Evolutionary conservation across 1,140 invertebrate species (phyloP), one percentile per base, ranked within the genome.

Genomic region (Reticulitermes speratus): DNA sequence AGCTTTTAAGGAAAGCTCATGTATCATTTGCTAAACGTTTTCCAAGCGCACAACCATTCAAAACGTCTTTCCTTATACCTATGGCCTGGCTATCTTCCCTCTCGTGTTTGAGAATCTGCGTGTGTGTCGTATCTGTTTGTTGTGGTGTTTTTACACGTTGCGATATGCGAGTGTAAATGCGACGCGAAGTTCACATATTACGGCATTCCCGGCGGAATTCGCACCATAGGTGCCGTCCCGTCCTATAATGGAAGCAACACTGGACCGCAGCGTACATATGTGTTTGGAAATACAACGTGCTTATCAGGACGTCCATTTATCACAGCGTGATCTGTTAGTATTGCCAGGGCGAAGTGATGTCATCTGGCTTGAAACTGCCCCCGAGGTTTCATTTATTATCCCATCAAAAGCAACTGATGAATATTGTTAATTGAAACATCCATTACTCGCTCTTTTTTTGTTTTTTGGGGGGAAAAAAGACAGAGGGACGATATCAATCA

Each of bases 381-480:
- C n/a, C 65, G 65, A 75, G 65, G 25, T 75, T 75, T 30, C 65
- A 75, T 75, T 75, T 75, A 75, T 75, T 75, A 75, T 75, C 25
- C 65, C 65, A 75, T 75, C 65, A 75, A 14, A 75, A n/a, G 25
- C 65, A 75, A 75, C 65, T 75, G 65, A 75, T 75, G 65, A 75
- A 75, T 75, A 75, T 75, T 75, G 65, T 75, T 75, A 75, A 75
- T 75, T 75, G 25, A 75, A 75, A 75, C 65, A 75, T n/a, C 65
- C 65, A 75, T 75, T 75, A 75, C 65, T 75, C 65, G 52, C 52
- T 55, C 52, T 55, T 55, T 55, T 48, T 48, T 48, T 65, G 12
- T 65, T 65, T 65, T 75, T n/a, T 30, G n/a, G 5, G 5, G 5
- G 5, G 5, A 38, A 75, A n/a, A 11, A 11, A 8, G 65, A 8